Evolutionary conservation across 2,888 invertebrate genomes (phyloP).

Genomic region (Celastrina argiolus): DNA sequence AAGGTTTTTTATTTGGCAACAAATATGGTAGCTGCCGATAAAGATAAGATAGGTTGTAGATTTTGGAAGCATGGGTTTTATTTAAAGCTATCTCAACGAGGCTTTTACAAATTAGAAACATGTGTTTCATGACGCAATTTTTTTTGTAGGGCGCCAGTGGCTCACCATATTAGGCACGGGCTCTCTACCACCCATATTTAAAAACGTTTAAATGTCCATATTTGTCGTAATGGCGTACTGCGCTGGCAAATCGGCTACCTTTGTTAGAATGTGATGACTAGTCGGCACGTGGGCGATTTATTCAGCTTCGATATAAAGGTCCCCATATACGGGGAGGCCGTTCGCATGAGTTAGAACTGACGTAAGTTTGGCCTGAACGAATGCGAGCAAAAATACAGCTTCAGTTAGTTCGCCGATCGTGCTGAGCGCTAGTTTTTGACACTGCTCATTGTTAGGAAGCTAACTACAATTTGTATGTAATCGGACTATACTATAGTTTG

Average conservation of each 20-base stretch:
- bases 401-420: no score
- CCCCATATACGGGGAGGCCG: no score
- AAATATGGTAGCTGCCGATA: no score
- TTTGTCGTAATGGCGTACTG: constrained; percentile 65
- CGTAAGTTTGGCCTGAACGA: no score
- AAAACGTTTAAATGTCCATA: constrained; percentile 65
- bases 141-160: constrained; percentile 18
- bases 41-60: not conserved
- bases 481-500: no score
- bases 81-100: not conserved
- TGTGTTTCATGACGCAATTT: constrained; percentile 15
- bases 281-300: constrained; percentile 62
- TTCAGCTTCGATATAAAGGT: constrained; percentile 73
- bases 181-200: constrained; percentile 62
- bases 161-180: constrained; percentile 55
- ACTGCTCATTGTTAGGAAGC: no score
- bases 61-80: not conserved
- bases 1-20: no score
- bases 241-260: constrained; percentile 67
- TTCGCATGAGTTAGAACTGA: no score
- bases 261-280: constrained; percentile 66
- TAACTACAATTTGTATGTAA: no score
- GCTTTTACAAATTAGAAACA: constrained; percentile 3
- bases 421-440: no score
- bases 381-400: no score